phyloP scores from a whole-genome alignment of 2,113 vertebrate genomes.

The Brachyhypopomus gauderio region DNA sequence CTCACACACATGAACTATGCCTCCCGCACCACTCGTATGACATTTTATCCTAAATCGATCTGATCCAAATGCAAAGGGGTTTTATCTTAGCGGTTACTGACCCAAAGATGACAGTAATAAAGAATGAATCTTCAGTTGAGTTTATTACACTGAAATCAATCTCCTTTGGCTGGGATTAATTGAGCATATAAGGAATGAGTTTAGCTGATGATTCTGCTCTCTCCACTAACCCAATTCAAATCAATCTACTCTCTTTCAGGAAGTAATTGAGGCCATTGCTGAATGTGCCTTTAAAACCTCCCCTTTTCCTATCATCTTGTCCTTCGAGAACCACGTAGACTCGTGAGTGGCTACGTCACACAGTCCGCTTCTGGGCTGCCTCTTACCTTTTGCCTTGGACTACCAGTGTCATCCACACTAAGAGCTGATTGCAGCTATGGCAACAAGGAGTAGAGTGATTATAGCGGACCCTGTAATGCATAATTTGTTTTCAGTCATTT shows the following conservation, averaged over 20 bases:
- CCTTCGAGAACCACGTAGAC: conserved; percentile 98
- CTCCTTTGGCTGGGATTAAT: background rate
- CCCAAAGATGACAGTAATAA: background rate
- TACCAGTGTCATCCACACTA: conserved; percentile 17
- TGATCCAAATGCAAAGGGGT: background rate
- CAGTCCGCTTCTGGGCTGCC: conserved; percentile 12
- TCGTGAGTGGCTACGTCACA: conserved; percentile 83
- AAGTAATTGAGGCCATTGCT: conserved; percentile 98
- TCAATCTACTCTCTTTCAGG: conserved; percentile 74
- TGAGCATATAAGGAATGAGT: conserved; percentile 1
- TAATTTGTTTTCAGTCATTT: conserved; percentile 49
- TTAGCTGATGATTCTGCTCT: conserved; percentile 1
- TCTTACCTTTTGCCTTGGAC: conserved; percentile 25
- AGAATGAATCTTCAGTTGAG: background rate
- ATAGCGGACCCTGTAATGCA: conserved; percentile 41
- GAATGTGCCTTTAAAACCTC: conserved; percentile 99
- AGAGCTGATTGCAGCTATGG: conserved; percentile 49
- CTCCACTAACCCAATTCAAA: conserved; percentile 13
- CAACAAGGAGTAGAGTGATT: conserved; percentile 51
- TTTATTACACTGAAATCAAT: background rate
- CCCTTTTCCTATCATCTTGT: conserved; percentile 93
- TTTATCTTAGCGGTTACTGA: background rate
- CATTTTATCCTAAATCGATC: background rate
- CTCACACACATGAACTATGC: background rate
- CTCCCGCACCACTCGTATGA: background rate